Evolutionary conservation across 2,797 vertebrate species (phyloP), one percentile per base, ranked within the genome.

Genomic region (Gastrophryne carolinensis): DNA sequence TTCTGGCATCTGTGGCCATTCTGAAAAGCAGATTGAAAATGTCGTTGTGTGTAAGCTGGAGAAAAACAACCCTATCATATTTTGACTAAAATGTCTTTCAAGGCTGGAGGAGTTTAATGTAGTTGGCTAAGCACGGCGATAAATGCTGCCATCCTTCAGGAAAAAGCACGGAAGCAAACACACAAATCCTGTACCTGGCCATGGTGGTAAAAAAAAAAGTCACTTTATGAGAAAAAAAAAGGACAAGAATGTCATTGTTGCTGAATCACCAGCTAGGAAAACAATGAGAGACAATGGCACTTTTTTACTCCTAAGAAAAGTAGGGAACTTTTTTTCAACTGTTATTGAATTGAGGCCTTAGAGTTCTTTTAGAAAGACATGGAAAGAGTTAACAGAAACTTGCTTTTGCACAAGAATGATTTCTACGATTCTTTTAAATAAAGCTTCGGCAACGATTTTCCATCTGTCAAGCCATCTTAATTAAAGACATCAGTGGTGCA

Each of bases 391-490:
- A 76, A 69, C n/a, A 19, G 19, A 69, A 62, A 69, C 44, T 23
- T 37, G 21, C 23, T 58, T 58, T 67, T 57, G 41, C 54, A 29
- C 15, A 68, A 68, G 47, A 56, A 57, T 26, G 23, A 32, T 35
- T 68, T 61, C 54, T 53, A 41, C 17, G 50, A 62, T 69, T 76
- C 53, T 83, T 86, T 86, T 81, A 86, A 88, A 85, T 81, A 87
- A 89, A 87, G 85, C 82, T 79, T 21, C 63, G 72, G 81, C 49
- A 58, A 81, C 80, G 82, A 87, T 87, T 84, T 86, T 82, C 86
- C 86, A 89, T 90, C 85, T 90, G 87, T 84, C 82, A 86, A 88
- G 84, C 35, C 44, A 54, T 63, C 75, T 82, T 84, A 85, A 91
- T 90, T 90, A 89, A 90, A 87, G 79, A 80, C 71, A 84, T 77